Conservation (phyloP, 2,797 vertebrate genomes). For the Poecile montanus region DNA sequence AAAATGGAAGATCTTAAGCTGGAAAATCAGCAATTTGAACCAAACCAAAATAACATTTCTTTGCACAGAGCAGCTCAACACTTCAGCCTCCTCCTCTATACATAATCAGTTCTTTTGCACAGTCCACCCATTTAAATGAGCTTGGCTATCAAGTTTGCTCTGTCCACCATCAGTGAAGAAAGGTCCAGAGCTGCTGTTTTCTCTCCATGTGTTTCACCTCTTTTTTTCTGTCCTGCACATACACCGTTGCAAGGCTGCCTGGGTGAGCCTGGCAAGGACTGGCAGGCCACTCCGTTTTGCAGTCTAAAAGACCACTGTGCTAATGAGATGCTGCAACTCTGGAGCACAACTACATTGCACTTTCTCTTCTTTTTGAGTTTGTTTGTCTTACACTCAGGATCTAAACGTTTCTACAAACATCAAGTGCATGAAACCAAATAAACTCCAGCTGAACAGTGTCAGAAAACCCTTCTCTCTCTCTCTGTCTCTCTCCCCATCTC, state of each 20-base stretch:
- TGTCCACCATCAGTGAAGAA: neutral
- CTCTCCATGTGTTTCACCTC: neutral
- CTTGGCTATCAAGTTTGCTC: neutral
- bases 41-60: conserved; percentile 59
- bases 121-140: conserved; percentile 15
- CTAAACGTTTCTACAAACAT: conserved; percentile 21
- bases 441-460: conserved; percentile 24
- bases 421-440: conserved; percentile 38
- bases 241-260: neutral
- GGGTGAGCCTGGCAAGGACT: neutral
- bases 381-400: conserved; percentile 26
- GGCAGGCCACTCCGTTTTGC: conserved; percentile 37
- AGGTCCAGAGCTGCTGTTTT: neutral
- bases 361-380: conserved; percentile 29
- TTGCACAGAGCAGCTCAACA: conserved; percentile 28
- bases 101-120: neutral
- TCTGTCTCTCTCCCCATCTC: neutral
- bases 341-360: neutral
- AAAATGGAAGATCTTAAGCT: conserved; percentile 56
- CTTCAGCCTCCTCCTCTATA: neutral
- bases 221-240: neutral
- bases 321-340: conserved; percentile 24
- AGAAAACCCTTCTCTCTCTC: neutral
- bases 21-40: conserved; percentile 60
- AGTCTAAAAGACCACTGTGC: neutral